phyloP scores from a whole-genome alignment of 2,113 vertebrate species.

The Anhinga rufa region DNA sequence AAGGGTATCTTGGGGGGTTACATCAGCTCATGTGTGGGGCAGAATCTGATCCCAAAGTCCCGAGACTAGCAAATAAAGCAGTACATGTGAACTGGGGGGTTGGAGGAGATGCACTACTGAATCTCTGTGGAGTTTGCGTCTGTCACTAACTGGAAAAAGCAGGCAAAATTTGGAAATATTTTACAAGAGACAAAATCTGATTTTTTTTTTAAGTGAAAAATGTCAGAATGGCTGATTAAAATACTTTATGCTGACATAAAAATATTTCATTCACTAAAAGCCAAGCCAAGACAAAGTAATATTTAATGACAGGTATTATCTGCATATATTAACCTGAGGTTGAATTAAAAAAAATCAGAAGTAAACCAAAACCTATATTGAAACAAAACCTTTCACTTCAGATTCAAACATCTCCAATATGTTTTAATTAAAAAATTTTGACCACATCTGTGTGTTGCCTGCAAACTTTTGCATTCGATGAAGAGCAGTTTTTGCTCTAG shows the following conservation, averaged over 20 bases:
- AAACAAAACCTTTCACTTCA: neutral
- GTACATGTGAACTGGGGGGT: neutral
- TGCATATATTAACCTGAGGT: neutral
- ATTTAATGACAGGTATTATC: neutral
- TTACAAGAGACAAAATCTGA: neutral
- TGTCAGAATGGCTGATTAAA: neutral
- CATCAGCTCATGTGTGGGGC: neutral
- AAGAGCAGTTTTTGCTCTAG: neutral
- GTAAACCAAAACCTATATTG: neutral
- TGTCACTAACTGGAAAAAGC: neutral
- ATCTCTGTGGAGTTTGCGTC: neutral
- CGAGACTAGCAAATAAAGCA: neutral
- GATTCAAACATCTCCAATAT: neutral
- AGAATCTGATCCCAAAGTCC: neutral
- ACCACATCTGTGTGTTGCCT: neutral
- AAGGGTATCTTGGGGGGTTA: accelerated
- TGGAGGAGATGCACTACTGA: neutral
- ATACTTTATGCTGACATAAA: neutral
- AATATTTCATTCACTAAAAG: neutral
- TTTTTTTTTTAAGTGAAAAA: neutral
- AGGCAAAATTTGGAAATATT: neutral
- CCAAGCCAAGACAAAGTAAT: neutral
- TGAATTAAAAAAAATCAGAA: neutral
- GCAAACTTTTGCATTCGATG: neutral
- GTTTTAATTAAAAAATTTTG: neutral